Percentiles rank a stretch among this genome's conserved stretches.
Conservation (phyloP, 2,113 vertebrate species). For the Notarius lentiginosus region DNA sequence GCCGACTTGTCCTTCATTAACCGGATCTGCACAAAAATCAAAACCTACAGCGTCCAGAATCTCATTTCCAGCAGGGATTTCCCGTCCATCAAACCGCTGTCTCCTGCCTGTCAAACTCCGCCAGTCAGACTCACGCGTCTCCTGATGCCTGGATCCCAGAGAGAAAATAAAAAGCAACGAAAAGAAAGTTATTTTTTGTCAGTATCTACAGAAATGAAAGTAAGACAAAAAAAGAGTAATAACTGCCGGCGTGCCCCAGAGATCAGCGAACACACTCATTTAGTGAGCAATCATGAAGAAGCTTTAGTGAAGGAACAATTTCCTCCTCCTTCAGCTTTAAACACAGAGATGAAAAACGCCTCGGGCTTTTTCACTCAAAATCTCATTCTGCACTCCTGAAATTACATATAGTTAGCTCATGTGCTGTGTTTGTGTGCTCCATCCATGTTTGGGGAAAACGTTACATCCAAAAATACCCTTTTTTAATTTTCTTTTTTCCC, state of each 20-base stretch:
- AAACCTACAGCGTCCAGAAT: constrained; percentile 36
- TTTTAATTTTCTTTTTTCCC: too few relatives aligned
- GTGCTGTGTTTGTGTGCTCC: background rate
- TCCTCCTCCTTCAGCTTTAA: constrained; percentile 10
- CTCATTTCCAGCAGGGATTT: constrained; percentile 30
- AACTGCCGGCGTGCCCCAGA: constrained; percentile 17
- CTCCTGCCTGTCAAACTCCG: constrained; percentile 31
- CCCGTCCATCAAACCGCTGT: constrained; percentile 14
- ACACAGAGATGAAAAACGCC: constrained; percentile 2
- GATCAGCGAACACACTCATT: constrained; percentile 16
- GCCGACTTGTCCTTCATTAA: constrained; percentile 20
- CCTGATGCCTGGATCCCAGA: background rate
- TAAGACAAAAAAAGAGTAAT: constrained; percentile 8
- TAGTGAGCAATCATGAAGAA: background rate
- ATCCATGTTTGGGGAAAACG: background rate
- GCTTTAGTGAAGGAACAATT: background rate
- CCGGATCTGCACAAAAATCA: constrained; percentile 14
- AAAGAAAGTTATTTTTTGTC: background rate
- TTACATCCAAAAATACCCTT: background rate
- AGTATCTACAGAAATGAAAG: constrained; percentile 12
- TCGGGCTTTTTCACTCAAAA: background rate
- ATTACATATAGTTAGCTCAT: background rate
- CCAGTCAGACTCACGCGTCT: background rate
- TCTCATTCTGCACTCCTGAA: background rate
- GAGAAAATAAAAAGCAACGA: background rate